Conservation (phyloP, 2,797 vertebrate species). For the Gadopsis marmoratus region DNA sequence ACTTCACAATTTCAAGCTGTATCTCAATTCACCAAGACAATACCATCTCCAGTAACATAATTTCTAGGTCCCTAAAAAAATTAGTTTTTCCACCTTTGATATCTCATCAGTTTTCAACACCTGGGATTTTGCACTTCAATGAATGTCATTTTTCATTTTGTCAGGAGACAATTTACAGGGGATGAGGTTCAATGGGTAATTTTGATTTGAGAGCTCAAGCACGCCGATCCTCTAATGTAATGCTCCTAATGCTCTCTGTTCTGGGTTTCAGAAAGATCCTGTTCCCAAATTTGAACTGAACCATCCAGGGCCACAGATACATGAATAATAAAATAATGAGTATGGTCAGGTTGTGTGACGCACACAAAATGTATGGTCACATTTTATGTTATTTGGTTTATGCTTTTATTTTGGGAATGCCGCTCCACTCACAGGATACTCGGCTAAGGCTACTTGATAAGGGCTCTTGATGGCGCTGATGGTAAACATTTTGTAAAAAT, state of each 20-base stretch:
- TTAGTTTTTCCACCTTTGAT: constrained; percentile 10
- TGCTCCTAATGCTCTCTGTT: constrained; percentile 15
- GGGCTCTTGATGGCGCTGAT: too few relatives aligned
- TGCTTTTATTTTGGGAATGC: too few relatives aligned
- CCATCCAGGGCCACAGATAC: neutral
- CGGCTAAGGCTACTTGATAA: too few relatives aligned
- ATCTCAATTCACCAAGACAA: constrained; percentile 13
- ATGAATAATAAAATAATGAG: constrained; percentile 44
- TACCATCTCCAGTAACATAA: constrained; percentile 9
- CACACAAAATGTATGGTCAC: too few relatives aligned
- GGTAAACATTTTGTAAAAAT: too few relatives aligned
- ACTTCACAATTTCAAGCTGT: neutral
- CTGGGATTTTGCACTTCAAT: constrained; percentile 41
- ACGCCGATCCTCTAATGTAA: constrained; percentile 32
- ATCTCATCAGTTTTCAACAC: constrained; percentile 34
- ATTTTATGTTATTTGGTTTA: too few relatives aligned
- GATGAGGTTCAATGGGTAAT: constrained; percentile 39
- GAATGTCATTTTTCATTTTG: constrained; percentile 41
- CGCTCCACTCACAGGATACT: too few relatives aligned
- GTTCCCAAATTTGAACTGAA: constrained; percentile 37
- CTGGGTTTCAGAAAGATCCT: constrained; percentile 12
- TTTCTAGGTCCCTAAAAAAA: neutral
- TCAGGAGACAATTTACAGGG: constrained; percentile 36
- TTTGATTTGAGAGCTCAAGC: constrained; percentile 54
- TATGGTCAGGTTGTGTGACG: neutral